A percentile compares a stretch with the other conserved stretches of the same genome.
Evolutionary conservation across 2,797 vertebrate species (phyloP).

Genomic region (Eurystomus glaucurus): DNA sequence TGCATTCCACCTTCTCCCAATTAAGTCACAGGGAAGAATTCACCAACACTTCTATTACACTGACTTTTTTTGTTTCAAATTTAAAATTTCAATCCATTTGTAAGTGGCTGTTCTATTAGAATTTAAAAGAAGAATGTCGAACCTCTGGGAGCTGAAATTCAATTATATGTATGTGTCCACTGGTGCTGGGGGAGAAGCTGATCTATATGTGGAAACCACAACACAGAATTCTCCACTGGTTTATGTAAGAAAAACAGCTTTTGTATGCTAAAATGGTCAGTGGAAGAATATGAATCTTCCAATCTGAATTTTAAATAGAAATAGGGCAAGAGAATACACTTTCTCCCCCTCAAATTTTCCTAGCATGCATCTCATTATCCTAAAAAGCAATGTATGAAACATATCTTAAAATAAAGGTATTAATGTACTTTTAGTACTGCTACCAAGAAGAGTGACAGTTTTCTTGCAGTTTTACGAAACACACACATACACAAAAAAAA

Average conservation of each 20-base stretch:
- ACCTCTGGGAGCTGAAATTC: conserved; percentile 46
- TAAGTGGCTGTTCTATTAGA: neutral
- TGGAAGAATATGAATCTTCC: neutral
- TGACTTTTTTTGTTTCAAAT: neutral
- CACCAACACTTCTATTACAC: neutral
- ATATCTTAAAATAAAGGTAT: neutral
- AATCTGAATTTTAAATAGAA: conserved; percentile 22
- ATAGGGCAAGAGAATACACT: neutral
- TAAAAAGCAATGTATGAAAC: neutral
- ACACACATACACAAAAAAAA: neutral
- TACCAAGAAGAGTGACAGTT: neutral
- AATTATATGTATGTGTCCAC: conserved; percentile 34
- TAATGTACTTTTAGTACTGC: neutral
- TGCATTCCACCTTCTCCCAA: neutral
- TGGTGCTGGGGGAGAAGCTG: neutral
- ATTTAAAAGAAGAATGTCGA: neutral
- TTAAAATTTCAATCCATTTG: neutral
- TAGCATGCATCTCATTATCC: neutral
- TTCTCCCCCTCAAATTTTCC: neutral
- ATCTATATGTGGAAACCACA: conserved; percentile 35
- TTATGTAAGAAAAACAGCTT: conserved; percentile 22
- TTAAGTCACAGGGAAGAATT: neutral
- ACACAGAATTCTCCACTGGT: neutral
- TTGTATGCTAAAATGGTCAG: neutral
- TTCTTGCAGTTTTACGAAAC: neutral